phyloP scores from a whole-genome alignment of 2,113 vertebrate genomes.

The Megaceryle maxima region DNA sequence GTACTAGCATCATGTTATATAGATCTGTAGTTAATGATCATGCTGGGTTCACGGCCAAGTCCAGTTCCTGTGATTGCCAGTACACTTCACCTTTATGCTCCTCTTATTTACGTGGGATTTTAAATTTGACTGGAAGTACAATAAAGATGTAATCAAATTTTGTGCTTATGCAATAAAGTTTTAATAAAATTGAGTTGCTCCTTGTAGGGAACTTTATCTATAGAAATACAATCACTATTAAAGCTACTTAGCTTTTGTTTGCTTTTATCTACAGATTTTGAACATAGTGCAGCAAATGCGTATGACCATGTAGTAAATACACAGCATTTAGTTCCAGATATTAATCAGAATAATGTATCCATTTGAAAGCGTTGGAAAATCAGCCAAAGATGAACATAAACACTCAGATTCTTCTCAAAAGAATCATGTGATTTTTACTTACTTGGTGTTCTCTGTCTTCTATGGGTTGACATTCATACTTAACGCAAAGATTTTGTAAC shows the following conservation, averaged over 20 bases:
- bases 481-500: background rate
- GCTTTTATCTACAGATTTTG: background rate
- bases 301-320: background rate
- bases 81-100: background rate
- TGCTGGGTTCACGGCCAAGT: background rate
- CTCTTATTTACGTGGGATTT: background rate
- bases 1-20: background rate
- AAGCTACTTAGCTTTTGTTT: background rate
- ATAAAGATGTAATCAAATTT: background rate
- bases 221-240: background rate
- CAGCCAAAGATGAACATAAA: background rate
- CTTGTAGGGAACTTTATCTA: background rate
- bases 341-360: background rate
- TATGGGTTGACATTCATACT: background rate
- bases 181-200: background rate
- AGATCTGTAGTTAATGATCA: background rate
- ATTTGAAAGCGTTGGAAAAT: background rate
- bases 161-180: background rate
- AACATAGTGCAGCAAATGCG: background rate
- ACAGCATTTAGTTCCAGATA: background rate
- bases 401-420: background rate
- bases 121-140: background rate
- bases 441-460: background rate
- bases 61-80: background rate
- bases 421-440: background rate